Conservation (phyloP, 1,140 invertebrate species). For the Cyclina sinensis region DNA sequence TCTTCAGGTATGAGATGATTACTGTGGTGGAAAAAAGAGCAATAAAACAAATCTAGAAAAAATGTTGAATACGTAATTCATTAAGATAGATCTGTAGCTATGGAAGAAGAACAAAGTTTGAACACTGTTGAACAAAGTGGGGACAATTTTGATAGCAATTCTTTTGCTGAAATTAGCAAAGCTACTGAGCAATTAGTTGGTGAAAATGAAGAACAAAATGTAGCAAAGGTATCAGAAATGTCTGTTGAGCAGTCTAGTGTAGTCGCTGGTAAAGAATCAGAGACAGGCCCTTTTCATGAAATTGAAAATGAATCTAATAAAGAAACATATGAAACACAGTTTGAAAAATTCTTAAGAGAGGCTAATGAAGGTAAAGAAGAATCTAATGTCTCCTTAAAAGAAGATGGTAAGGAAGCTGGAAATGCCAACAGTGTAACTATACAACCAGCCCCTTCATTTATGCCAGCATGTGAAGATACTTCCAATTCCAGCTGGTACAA, state of each 20-base stretch:
- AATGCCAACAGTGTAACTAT: neutral
- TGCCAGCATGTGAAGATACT: slow-evolving; percentile 28
- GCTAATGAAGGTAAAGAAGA: slow-evolving; percentile 6
- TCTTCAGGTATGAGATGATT: too few relatives aligned
- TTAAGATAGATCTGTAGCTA: neutral
- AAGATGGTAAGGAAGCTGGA: neutral
- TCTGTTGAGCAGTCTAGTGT: neutral
- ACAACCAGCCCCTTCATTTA: neutral
- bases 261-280: neutral
- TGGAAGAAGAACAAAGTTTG: neutral
- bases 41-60: too few relatives aligned
- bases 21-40: too few relatives aligned
- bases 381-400: neutral
- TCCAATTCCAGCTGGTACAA: slow-evolving; percentile 63
- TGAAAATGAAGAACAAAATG: neutral
- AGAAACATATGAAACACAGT: slow-evolving; percentile 54
- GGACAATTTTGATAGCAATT: neutral
- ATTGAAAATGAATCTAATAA: slow-evolving; percentile 16
- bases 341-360: slow-evolving; percentile 38
- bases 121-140: neutral
- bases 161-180: neutral
- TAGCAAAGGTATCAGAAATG: neutral
- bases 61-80: too few relatives aligned
- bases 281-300: slow-evolving; percentile 3
- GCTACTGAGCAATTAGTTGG: neutral